These are phyloP conservation scores for Anthoscopus minutus DNA, from an alignment of 2,113 vertebrate species.

Conservation along the genomic window DNA sequence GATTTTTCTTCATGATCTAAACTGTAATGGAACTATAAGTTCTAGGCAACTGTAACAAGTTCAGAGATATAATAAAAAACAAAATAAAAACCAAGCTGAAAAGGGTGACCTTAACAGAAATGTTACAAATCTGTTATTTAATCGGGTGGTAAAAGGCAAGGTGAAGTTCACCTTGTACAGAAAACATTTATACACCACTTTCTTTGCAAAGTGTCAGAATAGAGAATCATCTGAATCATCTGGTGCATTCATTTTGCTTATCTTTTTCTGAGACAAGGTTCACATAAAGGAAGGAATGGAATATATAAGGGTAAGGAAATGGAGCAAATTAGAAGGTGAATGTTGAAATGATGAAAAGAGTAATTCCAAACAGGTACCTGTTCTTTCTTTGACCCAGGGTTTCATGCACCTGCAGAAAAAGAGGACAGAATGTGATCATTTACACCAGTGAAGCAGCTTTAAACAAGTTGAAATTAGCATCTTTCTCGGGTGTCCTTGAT, in stretches of 20 bases:
- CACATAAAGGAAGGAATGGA: background rate
- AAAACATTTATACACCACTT: background rate
- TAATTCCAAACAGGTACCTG: background rate
- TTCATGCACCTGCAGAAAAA: background rate
- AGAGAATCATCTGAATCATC: background rate
- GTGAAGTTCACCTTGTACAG: background rate
- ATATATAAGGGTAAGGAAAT: background rate
- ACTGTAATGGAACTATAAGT: background rate
- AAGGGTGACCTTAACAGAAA: background rate
- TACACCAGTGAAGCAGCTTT: background rate
- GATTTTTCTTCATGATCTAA: background rate
- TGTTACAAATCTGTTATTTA: background rate
- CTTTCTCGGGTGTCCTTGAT: background rate
- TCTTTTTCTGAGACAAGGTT: background rate
- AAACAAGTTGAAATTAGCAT: background rate
- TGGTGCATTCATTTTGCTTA: background rate
- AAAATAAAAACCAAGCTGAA: background rate
- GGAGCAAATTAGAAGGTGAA: background rate
- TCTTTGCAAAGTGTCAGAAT: background rate
- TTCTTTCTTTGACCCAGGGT: background rate
- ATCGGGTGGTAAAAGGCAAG: background rate
- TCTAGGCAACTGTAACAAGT: background rate
- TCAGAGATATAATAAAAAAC: background rate
- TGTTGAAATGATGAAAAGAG: background rate
- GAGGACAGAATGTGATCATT: background rate